Conservation (phyloP, 2,113 vertebrate species). For the Thymallus thymallus region DNA sequence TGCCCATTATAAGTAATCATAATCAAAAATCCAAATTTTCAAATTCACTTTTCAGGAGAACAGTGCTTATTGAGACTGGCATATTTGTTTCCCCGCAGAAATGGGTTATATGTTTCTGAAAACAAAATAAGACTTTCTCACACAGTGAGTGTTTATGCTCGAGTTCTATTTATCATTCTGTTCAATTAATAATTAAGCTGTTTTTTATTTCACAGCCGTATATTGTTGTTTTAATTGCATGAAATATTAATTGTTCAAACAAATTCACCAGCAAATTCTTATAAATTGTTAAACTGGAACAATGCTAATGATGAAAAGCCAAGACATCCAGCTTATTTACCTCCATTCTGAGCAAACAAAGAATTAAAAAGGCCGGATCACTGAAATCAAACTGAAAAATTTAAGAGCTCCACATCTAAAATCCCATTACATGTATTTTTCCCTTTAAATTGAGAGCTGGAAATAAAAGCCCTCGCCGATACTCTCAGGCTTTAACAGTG, state of each 20-base stretch:
- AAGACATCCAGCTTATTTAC: slow-evolving; percentile 8
- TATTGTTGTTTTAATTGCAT: slow-evolving; percentile 80
- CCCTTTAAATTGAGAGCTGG: slow-evolving; percentile 5
- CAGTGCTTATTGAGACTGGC: slow-evolving; percentile 66
- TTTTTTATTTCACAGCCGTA: slow-evolving; percentile 71
- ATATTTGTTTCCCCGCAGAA: slow-evolving; percentile 71
- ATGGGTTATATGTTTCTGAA: slow-evolving; percentile 72
- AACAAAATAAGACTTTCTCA: slow-evolving; percentile 69
- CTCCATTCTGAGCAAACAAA: slow-evolving; percentile 3
- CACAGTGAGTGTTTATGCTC: slow-evolving; percentile 60
- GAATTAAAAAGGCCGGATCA: neutral
- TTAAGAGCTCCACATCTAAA: neutral
- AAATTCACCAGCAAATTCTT: slow-evolving; percentile 75
- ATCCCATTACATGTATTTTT: slow-evolving; percentile 15
- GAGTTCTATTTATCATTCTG: slow-evolving; percentile 76
- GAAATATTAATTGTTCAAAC: slow-evolving; percentile 76
- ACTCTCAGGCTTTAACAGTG: neutral
- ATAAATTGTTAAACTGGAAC: slow-evolving; percentile 82
- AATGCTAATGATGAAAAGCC: slow-evolving; percentile 74
- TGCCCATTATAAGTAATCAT: slow-evolving; percentile 71
- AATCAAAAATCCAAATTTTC: slow-evolving; percentile 75
- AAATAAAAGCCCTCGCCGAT: neutral
- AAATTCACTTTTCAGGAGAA: slow-evolving; percentile 61
- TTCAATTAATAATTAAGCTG: slow-evolving; percentile 81
- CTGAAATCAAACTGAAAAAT: slow-evolving; percentile 8